Evolutionary conservation across 2,888 invertebrate species (phyloP).

Genomic region (Hydraecia micacea): DNA sequence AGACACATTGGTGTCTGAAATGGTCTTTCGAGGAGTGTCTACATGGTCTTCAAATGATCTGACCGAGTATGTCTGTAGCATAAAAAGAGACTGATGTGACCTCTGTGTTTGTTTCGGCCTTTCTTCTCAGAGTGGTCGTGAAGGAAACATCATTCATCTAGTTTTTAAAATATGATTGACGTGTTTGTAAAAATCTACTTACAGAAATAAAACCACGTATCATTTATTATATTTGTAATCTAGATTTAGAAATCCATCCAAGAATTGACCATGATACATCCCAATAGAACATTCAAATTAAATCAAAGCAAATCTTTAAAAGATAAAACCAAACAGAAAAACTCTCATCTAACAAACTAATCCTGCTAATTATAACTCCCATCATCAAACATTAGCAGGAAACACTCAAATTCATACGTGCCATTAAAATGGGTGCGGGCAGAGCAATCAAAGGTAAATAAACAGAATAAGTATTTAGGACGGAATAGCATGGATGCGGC

Average conservation of each 20-base stretch:
- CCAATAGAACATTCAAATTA: not conserved
- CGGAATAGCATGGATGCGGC: constrained; percentile 40
- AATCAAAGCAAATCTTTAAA: not conserved
- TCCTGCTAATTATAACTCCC: constrained; percentile 51
- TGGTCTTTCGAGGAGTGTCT: too few species aligned
- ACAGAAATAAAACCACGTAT: not conserved
- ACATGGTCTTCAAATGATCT: not conserved
- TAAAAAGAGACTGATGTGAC: not conserved
- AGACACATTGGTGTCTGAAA: too few species aligned
- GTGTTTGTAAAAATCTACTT: not conserved
- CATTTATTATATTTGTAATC: not conserved
- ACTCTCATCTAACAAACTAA: constrained; percentile 21
- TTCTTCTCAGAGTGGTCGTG: too few species aligned
- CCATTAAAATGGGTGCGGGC: constrained; percentile 39
- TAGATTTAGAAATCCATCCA: not conserved
- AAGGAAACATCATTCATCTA: not conserved
- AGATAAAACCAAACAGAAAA: constrained; percentile 20
- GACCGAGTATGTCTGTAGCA: not conserved
- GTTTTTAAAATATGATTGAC: not conserved
- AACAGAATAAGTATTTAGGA: constrained; percentile 58
- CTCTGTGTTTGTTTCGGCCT: not conserved
- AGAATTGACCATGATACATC: not conserved
- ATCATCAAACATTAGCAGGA: constrained; percentile 55
- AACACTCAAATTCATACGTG: constrained; percentile 49
- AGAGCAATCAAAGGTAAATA: constrained; percentile 59